A percentile compares a stretch with the other conserved stretches of the same genome.
Evolutionary conservation across 2,797 vertebrate genomes (phyloP).

Genomic region (Phrynocephalus vlangalii): DNA sequence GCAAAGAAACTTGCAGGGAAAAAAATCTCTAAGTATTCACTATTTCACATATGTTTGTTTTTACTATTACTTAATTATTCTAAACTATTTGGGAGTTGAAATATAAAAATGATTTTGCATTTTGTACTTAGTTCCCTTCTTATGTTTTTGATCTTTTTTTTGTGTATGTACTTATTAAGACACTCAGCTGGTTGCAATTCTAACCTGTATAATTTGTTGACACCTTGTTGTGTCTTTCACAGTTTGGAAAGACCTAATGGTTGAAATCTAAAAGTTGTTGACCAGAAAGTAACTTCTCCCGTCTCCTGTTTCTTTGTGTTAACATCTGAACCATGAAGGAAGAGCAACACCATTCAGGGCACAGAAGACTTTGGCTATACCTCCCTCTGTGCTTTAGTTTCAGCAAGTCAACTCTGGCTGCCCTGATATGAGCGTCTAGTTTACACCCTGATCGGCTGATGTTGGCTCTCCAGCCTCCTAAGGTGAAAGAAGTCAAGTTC

Average conservation of each 20-base stretch:
- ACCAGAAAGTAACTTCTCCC: no score
- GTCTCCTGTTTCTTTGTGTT: no score
- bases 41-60: background rate
- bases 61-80: background rate
- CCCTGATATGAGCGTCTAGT: background rate
- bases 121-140: background rate
- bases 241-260: no score
- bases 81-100: background rate
- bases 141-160: background rate
- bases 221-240: background rate
- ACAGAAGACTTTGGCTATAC: background rate
- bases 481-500: background rate
- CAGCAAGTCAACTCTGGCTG: background rate
- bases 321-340: no score
- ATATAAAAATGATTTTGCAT: background rate
- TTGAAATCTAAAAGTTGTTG: no score
- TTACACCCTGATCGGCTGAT: background rate
- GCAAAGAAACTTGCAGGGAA: background rate
- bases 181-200: no score
- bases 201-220: background rate
- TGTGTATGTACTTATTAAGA: background rate
- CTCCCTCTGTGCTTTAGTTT: background rate
- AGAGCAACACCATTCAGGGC: no score
- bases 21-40: background rate
- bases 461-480: background rate